A percentile compares a stretch with the other conserved stretches of the same genome.
Evolutionary conservation across 2,113 vertebrate genomes (phyloP).

Genomic region (Silurus asotus): DNA sequence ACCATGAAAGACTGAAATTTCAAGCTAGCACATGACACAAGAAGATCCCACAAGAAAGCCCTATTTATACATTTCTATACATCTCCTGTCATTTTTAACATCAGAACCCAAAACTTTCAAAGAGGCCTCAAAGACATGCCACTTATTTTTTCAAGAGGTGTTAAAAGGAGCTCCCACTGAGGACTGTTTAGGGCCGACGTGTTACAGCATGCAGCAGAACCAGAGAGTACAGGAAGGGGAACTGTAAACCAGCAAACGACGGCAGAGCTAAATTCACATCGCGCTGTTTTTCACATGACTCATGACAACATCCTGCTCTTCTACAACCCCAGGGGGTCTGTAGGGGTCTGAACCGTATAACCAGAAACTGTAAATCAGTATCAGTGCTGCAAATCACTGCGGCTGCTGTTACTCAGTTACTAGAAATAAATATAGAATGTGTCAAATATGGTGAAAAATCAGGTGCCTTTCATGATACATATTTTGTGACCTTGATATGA

Average conservation of each 20-base stretch:
- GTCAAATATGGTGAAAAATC: neutral
- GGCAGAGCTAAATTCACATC: conserved; percentile 2
- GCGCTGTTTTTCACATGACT: conserved; percentile 26
- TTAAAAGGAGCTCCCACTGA: conserved; percentile 19
- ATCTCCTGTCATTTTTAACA: neutral
- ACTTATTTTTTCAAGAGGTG: conserved; percentile 26
- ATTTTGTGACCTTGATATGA: neutral
- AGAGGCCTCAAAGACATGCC: neutral
- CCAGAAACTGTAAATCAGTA: neutral
- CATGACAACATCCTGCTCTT: conserved; percentile 9
- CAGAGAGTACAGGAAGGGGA: conserved; percentile 15
- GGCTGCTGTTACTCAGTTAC: neutral
- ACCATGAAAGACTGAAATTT: neutral
- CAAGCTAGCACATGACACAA: neutral
- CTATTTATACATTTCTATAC: neutral
- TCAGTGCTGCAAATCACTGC: neutral
- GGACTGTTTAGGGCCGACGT: conserved; percentile 14
- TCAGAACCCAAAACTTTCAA: neutral
- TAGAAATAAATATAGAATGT: neutral
- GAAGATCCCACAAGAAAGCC: neutral
- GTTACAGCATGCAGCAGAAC: conserved; percentile 33
- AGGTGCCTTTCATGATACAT: neutral
- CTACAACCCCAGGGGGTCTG: neutral
- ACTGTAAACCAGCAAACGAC: conserved; percentile 4
- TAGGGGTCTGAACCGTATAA: neutral